phyloP scores from a whole-genome alignment of 2,113 vertebrate species.

The Aviceda subcristata region DNA sequence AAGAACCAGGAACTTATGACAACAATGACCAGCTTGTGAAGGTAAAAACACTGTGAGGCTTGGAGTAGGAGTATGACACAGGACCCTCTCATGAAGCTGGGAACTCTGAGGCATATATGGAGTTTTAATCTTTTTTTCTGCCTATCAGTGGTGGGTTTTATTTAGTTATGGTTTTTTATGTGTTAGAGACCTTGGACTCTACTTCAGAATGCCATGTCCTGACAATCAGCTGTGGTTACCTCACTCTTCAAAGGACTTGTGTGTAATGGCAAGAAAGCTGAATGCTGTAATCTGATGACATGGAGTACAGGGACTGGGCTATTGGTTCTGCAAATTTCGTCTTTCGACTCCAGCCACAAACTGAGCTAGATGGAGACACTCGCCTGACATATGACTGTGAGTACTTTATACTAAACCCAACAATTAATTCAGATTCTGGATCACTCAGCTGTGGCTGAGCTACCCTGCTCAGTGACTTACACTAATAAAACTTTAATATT shows the following conservation, averaged over 20 bases:
- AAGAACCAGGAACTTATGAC: background rate
- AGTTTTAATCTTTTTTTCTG: background rate
- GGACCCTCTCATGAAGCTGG: background rate
- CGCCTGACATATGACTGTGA: background rate
- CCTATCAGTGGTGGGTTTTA: background rate
- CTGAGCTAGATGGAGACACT: background rate
- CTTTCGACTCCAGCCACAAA: background rate
- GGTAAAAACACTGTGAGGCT: background rate
- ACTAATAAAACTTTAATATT: background rate
- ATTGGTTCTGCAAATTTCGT: background rate
- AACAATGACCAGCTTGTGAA: background rate
- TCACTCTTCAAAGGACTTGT: background rate
- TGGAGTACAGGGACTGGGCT: background rate
- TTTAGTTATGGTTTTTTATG: background rate
- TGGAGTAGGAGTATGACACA: background rate
- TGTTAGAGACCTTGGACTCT: background rate
- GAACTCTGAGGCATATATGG: background rate
- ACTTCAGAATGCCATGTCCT: background rate
- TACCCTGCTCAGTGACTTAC: background rate
- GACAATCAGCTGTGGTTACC: background rate
- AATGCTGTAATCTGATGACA: background rate
- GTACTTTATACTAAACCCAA: background rate
- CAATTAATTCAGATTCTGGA: background rate
- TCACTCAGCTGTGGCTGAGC: background rate
- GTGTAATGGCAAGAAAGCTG: background rate